phyloP scores from a whole-genome alignment of 2,888 invertebrate species.

The Mesoligia furuncula region DNA sequence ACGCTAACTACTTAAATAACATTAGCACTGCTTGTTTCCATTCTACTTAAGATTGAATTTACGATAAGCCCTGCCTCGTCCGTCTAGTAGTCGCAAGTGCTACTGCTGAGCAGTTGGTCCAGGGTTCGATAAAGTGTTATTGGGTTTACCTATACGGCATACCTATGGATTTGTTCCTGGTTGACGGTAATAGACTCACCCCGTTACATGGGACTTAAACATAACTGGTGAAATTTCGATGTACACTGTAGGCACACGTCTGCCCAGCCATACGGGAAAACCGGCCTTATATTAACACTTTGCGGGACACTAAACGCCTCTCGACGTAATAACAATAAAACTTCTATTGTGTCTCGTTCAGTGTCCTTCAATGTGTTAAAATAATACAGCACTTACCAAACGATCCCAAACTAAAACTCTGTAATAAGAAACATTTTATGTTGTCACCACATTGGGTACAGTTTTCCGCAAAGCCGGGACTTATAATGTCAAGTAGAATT shows the following conservation, averaged over 20 bases:
- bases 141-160: neutral
- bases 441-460: neutral
- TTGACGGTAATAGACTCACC: neutral
- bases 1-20: slow-evolving; percentile 68
- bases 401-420: neutral
- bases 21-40: slow-evolving; percentile 60
- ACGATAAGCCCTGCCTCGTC: slow-evolving; percentile 5
- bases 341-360: too few species aligned
- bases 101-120: neutral
- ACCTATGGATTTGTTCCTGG: neutral
- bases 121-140: neutral
- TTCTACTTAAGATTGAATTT: slow-evolving; percentile 30
- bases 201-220: neutral
- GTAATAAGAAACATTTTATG: neutral
- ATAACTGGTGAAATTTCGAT: neutral
- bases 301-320: too few species aligned
- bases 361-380: too few species aligned
- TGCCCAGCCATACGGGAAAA: neutral
- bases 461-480: neutral
- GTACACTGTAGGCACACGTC: neutral
- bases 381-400: neutral
- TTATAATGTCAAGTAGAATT: slow-evolving; percentile 21
- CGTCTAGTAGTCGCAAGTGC: neutral
- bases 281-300: too few species aligned
- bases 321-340: too few species aligned